Evolutionary conservation across 2,797 vertebrate genomes (phyloP), one percentile per base, ranked within the genome.

Genomic region (Martes flavigula): DNA sequence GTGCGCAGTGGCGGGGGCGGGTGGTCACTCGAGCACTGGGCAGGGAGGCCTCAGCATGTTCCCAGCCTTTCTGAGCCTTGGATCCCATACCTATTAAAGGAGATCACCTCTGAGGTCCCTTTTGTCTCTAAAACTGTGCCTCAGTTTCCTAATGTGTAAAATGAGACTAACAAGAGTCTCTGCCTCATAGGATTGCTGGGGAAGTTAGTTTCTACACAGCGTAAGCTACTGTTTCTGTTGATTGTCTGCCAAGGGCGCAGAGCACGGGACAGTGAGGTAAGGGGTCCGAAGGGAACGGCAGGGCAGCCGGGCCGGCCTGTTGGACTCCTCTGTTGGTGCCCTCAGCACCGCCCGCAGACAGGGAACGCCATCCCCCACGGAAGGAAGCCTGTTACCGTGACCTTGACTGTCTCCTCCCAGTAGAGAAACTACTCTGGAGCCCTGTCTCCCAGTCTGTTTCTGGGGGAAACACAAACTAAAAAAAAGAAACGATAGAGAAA

Each of bases 221-320:
- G 35, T 40, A 5, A 43, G 43, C 54, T 32, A 32, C 4, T 21
- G n/a, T 54, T 43, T 60, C 27, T 51, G 7, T 5, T 56, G 66
- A 12, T 15, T 77, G 25, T 77, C 54, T 6, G 6, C 17, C 3
- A 23, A n/a, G 72, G 38, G n/a, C 38, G 25, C n/a, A 35, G 4
- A 70, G 84, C 43, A 8, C 58, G 0, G 25, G 14, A 78, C 68
- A 17, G 43, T n/a, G 17, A 60, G 15, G 23, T 1, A 25, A 91
- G 70, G 21, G 12, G 78, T 1, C 1, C 5, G 30, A 72, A n/a
- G 27, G 48, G 56, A 64, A 10, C 3, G 5, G 62, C 35, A 0
- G 14, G 9, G 38, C 0, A 1, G 23, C n/a, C 1, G 23, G 35
- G 20, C 23, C 1, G 3, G 3, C 48, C 43, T 30, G 20, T 4